phyloP scores from a whole-genome alignment of 2,888 invertebrate species.

The Acrocyrtus sp. region DNA sequence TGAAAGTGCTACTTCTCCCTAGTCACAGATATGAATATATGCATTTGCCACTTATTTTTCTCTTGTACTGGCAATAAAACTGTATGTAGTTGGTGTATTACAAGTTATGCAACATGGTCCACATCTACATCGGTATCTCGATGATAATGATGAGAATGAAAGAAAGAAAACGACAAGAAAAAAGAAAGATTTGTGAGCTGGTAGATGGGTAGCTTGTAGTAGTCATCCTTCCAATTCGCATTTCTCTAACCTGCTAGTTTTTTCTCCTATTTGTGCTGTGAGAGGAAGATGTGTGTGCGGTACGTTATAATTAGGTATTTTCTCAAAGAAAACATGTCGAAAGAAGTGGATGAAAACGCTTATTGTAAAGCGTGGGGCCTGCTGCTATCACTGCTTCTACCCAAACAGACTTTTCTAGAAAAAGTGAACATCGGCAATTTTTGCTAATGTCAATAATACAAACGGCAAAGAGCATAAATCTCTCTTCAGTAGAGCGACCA shows the following conservation, averaged over 20 bases:
- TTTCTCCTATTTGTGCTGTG: constrained; percentile 3
- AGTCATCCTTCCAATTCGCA: constrained; percentile 17
- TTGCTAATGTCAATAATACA: constrained; percentile 18
- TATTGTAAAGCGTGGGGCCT: too few species aligned
- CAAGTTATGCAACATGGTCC: too few species aligned
- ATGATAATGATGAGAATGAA: constrained; percentile 47
- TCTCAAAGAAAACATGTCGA: background rate
- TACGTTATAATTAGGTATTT: constrained; percentile 50
- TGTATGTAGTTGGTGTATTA: too few species aligned
- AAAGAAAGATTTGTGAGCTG: constrained; percentile 46
- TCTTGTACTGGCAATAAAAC: too few species aligned
- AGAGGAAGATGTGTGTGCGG: constrained; percentile 28
- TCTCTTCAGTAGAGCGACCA: constrained; percentile 30
- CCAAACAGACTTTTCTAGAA: too few species aligned
- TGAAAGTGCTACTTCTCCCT: too few species aligned
- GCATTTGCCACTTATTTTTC: too few species aligned
- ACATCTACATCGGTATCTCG: constrained; percentile 24
- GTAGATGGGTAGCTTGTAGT: constrained; percentile 27
- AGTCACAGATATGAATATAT: too few species aligned
- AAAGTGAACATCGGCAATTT: too few species aligned
- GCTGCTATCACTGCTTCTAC: too few species aligned
- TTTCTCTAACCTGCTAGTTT: constrained; percentile 9
- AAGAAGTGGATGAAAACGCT: constrained; percentile 4
- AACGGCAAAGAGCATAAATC: constrained; percentile 43
- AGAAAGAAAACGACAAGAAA: constrained; percentile 28